Conservation (phyloP, 2,888 invertebrate species). For the Anarsia innoxiella region DNA sequence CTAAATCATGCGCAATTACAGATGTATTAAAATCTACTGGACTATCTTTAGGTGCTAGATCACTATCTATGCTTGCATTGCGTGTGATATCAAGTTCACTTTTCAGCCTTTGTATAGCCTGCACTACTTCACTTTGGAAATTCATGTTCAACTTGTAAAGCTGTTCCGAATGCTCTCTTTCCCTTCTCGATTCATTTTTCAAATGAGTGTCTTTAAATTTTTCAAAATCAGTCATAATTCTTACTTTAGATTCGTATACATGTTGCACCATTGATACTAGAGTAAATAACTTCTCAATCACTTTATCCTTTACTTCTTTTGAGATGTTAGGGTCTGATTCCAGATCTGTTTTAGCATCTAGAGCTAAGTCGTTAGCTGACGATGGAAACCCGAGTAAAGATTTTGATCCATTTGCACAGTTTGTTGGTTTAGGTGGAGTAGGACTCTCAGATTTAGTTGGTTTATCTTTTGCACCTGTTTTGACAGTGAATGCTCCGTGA, state of each 20-base stretch:
- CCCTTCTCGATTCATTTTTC: slow-evolving; percentile 56
- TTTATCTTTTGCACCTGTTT: slow-evolving; percentile 41
- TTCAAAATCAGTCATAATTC: slow-evolving; percentile 61
- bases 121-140: slow-evolving; percentile 64
- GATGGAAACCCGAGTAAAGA: slow-evolving; percentile 61
- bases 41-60: slow-evolving; percentile 25
- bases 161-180: slow-evolving; percentile 64
- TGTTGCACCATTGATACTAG: slow-evolving; percentile 67
- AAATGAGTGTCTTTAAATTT: slow-evolving; percentile 62
- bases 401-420: slow-evolving; percentile 43
- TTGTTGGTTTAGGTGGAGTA: slow-evolving; percentile 28
- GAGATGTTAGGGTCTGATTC: slow-evolving; percentile 63
- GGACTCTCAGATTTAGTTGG: slow-evolving; percentile 33
- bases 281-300: slow-evolving; percentile 58
- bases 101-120: slow-evolving; percentile 58
- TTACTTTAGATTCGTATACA: slow-evolving; percentile 62
- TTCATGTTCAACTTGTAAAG: slow-evolving; percentile 65
- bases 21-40: slow-evolving; percentile 45
- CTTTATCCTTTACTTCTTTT: slow-evolving; percentile 58
- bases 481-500: slow-evolving; percentile 57
- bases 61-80: slow-evolving; percentile 34
- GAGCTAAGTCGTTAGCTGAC: slow-evolving; percentile 63
- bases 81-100: slow-evolving; percentile 60
- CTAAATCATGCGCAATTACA: slow-evolving; percentile 23
- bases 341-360: slow-evolving; percentile 63